Evolutionary conservation across 2,797 vertebrate species (phyloP).

Genomic region (Tragopan temminckii): DNA sequence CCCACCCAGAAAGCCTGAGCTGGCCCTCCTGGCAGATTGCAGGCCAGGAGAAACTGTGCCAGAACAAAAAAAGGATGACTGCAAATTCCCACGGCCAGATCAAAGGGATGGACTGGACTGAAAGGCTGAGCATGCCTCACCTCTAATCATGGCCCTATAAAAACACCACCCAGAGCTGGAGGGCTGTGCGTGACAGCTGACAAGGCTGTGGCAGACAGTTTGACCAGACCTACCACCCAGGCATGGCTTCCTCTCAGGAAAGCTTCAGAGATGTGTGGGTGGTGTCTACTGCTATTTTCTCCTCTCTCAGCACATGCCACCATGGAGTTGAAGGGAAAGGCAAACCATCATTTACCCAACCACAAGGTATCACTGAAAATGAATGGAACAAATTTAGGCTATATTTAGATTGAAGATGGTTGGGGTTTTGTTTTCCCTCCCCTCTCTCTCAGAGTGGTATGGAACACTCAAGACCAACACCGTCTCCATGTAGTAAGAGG

Average conservation of each 20-base stretch:
- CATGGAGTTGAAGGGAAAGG: background rate
- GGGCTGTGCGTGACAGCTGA: background rate
- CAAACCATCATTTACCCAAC: background rate
- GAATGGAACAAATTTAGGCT: background rate
- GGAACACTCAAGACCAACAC: background rate
- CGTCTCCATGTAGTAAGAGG: rapidly evolving
- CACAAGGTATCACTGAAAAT: background rate
- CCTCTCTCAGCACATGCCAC: background rate
- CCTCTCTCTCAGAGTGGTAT: rapidly evolving
- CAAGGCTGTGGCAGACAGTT: rapidly evolving
- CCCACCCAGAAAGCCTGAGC: background rate
- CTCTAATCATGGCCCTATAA: background rate
- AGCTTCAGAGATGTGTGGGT: constrained; percentile 6
- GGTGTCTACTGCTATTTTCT: background rate
- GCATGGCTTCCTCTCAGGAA: background rate
- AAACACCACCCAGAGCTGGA: background rate
- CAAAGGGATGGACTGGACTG: background rate
- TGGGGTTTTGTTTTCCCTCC: background rate
- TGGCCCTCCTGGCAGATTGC: background rate
- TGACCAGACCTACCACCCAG: constrained; percentile 1
- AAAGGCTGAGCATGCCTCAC: background rate
- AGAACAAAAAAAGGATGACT: background rate
- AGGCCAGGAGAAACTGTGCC: background rate
- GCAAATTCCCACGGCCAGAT: background rate
- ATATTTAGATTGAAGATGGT: background rate